Conservation (phyloP, 2,888 invertebrate genomes). For the Agrochola litura region DNA sequence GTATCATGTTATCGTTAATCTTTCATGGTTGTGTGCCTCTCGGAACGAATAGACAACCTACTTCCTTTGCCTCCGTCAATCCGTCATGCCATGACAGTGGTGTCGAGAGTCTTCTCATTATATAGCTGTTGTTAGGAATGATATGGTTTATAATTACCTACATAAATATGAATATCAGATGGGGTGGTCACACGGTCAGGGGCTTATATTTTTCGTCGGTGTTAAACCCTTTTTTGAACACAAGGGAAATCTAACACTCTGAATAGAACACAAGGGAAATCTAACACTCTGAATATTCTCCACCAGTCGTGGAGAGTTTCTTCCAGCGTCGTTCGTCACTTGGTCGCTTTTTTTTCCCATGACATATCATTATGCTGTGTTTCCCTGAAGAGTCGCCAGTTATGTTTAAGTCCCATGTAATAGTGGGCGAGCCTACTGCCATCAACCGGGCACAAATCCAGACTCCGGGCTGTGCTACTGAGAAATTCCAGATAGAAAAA, state of each 20-base stretch:
- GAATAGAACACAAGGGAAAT: neutral
- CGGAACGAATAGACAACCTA: constrained; percentile 37
- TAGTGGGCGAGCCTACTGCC: neutral
- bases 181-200: neutral
- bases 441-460: neutral
- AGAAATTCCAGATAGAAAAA: neutral
- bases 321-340: neutral
- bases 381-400: neutral
- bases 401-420: neutral
- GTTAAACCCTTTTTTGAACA: neutral
- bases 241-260: neutral
- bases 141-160: neutral
- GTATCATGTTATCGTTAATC: constrained; percentile 51
- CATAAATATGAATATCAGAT: neutral
- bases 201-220: neutral
- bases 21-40: constrained; percentile 25
- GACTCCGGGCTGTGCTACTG: neutral
- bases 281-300: neutral
- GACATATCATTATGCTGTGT: too few species aligned
- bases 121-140: neutral
- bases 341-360: too few species aligned
- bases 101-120: neutral
- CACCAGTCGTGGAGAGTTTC: neutral
- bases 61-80: constrained; percentile 33
- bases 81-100: constrained; percentile 1